phyloP scores from a whole-genome alignment of 2,113 vertebrate genomes.

The Trichomycterus rosablanca region DNA sequence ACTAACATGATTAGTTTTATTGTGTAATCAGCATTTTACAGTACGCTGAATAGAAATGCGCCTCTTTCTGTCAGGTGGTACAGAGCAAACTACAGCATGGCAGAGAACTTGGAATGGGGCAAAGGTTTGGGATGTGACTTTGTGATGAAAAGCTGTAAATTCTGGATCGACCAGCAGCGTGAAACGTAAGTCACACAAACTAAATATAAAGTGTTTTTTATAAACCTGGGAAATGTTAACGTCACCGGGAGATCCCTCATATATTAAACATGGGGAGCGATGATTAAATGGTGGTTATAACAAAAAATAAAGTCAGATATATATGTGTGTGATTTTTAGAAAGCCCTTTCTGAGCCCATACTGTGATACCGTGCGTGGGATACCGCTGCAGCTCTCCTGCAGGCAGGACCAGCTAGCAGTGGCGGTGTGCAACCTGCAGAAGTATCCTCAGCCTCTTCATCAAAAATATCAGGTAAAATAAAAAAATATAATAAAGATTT shows the following conservation, averaged over 20 bases:
- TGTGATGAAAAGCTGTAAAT: slow-evolving; percentile 94
- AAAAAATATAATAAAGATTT: not conserved
- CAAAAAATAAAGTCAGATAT: no score
- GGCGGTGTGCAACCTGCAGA: slow-evolving; percentile 94
- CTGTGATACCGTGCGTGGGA: slow-evolving; percentile 83
- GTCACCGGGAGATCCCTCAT: no score
- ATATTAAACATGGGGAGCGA: no score
- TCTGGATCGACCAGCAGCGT: slow-evolving; percentile 87
- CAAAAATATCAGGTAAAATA: slow-evolving; percentile 90
- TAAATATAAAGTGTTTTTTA: no score
- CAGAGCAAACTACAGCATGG: slow-evolving; percentile 95
- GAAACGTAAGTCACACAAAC: slow-evolving; percentile 73
- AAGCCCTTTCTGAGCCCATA: slow-evolving; percentile 75
- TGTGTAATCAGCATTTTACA: not conserved
- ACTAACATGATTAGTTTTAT: not conserved
- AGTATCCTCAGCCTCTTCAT: slow-evolving; percentile 78
- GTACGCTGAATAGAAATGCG: no score
- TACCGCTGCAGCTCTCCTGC: slow-evolving; percentile 90
- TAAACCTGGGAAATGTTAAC: no score
- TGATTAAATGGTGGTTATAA: no score
- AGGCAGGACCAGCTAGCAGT: slow-evolving; percentile 96
- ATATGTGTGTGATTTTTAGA: no score
- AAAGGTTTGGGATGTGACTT: slow-evolving; percentile 91
- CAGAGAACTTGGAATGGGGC: slow-evolving; percentile 92
- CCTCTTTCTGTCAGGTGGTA: slow-evolving; percentile 76